Base-by-base conservation (phyloP, 2,113 vertebrate genomes). In the Otocyon megalotis region DNA sequence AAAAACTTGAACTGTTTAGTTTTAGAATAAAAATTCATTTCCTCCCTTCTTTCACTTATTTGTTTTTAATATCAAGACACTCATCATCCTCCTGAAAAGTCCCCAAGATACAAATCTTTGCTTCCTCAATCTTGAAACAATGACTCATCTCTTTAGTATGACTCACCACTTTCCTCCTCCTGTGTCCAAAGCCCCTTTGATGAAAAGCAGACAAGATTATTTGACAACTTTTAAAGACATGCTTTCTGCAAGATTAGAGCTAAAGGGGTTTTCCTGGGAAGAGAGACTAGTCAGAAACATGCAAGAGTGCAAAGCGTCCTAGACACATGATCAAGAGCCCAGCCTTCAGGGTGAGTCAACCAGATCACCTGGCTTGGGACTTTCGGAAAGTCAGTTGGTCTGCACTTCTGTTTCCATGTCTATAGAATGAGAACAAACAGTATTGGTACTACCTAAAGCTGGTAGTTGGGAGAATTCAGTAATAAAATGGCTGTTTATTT, bases 41-140 rank as follows among this genome's bases (percentile, higher is more conserved):
- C 63, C n/a, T 65, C 28, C 15, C 50, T 85, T 62, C 26, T 37
- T 79, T 37, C 7, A 10, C 20, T 56, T 86, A 65, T 35, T 95
- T 95, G 67, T 87, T 94, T 93, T 71, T 84, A 86, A 58, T 17
- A 58, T 79, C 82, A 65, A 50, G 56, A 96, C 90, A 60, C 16
- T 35, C 48, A 32, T 10, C 6, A 32, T 32, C 10, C 54, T 94
- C 77, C 30, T 22, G n/a, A 92, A 92, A 96, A 98, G 35, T 93
- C 35, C 92, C 93, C 74, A 20, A 74, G 69, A 88, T 90, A 83
- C 11, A 84, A 74, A 92, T 69, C 53, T 88, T 89, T 26, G 24
- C 80, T 97, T 96, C 80, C 90, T 95, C 32, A 87, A 19, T 76
- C 74, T n/a, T 92, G 54, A 77, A 56, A 72, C 32, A 90, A 19